Base-by-base conservation (phyloP, 2,113 vertebrate genomes). In the Psettodes erumei region DNA sequence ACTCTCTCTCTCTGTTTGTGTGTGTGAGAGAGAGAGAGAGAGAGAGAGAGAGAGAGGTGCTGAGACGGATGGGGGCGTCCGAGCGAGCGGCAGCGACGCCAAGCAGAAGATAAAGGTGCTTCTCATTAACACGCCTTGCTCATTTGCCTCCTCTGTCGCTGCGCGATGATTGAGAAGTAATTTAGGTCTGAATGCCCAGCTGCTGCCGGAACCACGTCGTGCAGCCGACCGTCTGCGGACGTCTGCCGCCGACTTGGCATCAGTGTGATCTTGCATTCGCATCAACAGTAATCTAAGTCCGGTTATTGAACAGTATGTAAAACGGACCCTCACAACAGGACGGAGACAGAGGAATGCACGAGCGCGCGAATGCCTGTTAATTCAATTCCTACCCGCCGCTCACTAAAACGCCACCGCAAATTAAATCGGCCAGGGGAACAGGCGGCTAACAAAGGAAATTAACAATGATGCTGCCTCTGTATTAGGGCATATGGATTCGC, bases 401-500 rank as follows among this genome's bases (percentile, higher is more conserved):
- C 79, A 55, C 91, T 91, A 91, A 95, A 94, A 94, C 92, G 92
- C 89, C 89, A 85, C 82, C 90, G 84, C 93, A 94, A 95, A 95
- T 95, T 93, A 94, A 94, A 94, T 94, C 90, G 90, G 86, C 90
- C 87, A 61, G 83, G 86, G 82, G 88, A 92, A 91, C 91, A 92
- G 91, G 82, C 88, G 51, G 83, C 92, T 92, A 94, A 94, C 93
- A 92, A 94, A 94, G 84, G 81, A 92, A 95, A 94, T 94, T 94
- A 94, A 93, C 92, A 93, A 93, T 81, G 93, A 94, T 90, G 92
- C 91, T 79, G 85, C 81, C 76, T 91, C 87, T 91, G 90, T 93
- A 94, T 94, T 93, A 90, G 86, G 88, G 73, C 88, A 93, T 94
- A 93, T 91, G 90, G 90, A 94, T 94, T 94, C 94, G 70, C 82